phyloP scores from a whole-genome alignment of 2,797 vertebrate species.

The Nasua narica region DNA sequence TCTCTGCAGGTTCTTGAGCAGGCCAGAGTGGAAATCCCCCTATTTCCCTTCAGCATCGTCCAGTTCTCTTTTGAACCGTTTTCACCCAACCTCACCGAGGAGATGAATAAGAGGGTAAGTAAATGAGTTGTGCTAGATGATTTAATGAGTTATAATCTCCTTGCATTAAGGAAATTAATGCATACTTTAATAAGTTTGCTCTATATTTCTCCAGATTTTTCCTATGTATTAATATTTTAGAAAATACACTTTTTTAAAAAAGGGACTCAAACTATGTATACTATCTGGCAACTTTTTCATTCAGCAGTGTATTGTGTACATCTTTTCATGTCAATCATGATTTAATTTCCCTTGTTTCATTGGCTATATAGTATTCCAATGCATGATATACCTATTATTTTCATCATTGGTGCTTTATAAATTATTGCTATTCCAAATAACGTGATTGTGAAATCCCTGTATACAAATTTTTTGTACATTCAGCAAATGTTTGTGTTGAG shows the following conservation, averaged over 20 bases:
- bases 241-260: constrained; percentile 15
- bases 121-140: neutral
- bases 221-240: neutral
- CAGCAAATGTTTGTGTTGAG: neutral
- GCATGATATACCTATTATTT: neutral
- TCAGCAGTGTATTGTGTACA: neutral
- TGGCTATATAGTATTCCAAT: neutral
- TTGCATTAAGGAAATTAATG: neutral
- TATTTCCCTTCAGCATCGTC: constrained; percentile 86
- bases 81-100: constrained; percentile 44
- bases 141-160: neutral
- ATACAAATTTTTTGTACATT: neutral
- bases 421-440: constrained; percentile 17
- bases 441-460: neutral
- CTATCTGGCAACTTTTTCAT: constrained; percentile 36
- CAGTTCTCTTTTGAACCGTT: constrained; percentile 82
- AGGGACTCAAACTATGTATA: neutral
- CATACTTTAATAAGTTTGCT: neutral
- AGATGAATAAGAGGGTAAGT: constrained; percentile 76
- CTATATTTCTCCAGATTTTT: neutral
- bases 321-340: neutral
- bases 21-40: constrained; percentile 81
- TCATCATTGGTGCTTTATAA: neutral
- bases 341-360: constrained; percentile 8
- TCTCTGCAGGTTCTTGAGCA: constrained; percentile 84